Conservation (phyloP, 2,888 invertebrate genomes). For the Chloromyia formosa region DNA sequence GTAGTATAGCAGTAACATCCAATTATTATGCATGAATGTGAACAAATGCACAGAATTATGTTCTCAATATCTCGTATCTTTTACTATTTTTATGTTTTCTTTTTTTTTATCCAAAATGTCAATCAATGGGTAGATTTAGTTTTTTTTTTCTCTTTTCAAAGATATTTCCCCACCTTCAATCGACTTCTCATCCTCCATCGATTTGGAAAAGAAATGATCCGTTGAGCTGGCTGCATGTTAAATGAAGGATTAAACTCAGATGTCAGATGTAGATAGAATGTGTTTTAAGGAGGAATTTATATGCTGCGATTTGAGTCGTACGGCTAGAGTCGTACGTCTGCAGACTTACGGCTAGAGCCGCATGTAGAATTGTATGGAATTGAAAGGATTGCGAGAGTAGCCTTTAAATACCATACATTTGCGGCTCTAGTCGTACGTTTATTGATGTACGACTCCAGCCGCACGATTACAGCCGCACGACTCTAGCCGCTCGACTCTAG, state of each 20-base stretch:
- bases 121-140: slow-evolving; percentile 25
- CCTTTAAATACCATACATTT: too few species aligned
- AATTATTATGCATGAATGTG: slow-evolving; percentile 1
- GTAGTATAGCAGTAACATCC: slow-evolving; percentile 37
- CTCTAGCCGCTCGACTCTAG: too few species aligned
- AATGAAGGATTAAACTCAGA: slow-evolving; percentile 39
- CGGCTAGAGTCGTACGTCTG: too few species aligned
- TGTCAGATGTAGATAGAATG: not conserved
- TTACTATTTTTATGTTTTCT: not conserved
- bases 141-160: not conserved
- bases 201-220: slow-evolving; percentile 53
- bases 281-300: not conserved
- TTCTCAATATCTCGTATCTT: not conserved
- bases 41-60: not conserved
- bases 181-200: slow-evolving; percentile 51
- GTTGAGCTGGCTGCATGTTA: slow-evolving; percentile 52
- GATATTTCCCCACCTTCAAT: slow-evolving; percentile 50
- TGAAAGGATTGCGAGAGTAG: too few species aligned
- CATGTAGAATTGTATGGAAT: too few species aligned
- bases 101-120: slow-evolving; percentile 48
- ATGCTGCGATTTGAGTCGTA: too few species aligned
- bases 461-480: too few species aligned
- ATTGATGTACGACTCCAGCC: too few species aligned
- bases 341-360: too few species aligned
- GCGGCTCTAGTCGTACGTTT: not conserved